Base-by-base conservation (phyloP, 1,140 invertebrate species). In the Spodoptera litura region DNA sequence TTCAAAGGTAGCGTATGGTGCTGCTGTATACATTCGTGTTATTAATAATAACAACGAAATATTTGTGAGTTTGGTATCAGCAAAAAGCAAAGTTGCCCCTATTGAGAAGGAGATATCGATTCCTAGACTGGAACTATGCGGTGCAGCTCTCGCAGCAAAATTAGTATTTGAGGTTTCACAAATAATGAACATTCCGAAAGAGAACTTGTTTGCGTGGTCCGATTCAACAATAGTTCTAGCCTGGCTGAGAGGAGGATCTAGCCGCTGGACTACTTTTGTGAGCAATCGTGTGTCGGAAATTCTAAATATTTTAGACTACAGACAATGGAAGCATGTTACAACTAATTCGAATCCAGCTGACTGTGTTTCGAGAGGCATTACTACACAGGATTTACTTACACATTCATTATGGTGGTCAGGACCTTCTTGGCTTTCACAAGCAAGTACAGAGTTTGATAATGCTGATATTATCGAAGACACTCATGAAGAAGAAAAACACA, bases 81-180 rank as follows among this genome's bases (percentile, higher is more conserved):
- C 62, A 25, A 66, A 66, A 12, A 51, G 13, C 11, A 44, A 25
- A 11, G 62, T 66, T 10, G 62, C 62, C 20, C 62, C 62, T 20
- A 66, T 66, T n/a, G 62, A 49, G 44, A 66, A 66, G 15, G 35
- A 66, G 15, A n/a, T 66, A 15, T 66, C 62, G 1, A 66, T 66
- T 4, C 62, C 62, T 11, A 9, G 38, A 66, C 38, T 51, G 9
- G 38, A 66, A 20, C 38, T 66, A 4, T 49, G 62, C 35, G 44
- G 38, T 12, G 59, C 59, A 38, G 59, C n/a, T 35, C 35, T 49
- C 6, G 62, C 62, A 66, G 38, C 62, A 20, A 66, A 51, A 10
- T 66, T 66, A 3, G 12, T 66, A 20, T 66, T 12, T 49, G 62
- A 66, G 10, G n/a, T 51, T 11, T 49, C 62, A 15, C 62, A 66